phyloP scores from a whole-genome alignment of 2,113 vertebrate species.

The Anser brachyrhynchus region DNA sequence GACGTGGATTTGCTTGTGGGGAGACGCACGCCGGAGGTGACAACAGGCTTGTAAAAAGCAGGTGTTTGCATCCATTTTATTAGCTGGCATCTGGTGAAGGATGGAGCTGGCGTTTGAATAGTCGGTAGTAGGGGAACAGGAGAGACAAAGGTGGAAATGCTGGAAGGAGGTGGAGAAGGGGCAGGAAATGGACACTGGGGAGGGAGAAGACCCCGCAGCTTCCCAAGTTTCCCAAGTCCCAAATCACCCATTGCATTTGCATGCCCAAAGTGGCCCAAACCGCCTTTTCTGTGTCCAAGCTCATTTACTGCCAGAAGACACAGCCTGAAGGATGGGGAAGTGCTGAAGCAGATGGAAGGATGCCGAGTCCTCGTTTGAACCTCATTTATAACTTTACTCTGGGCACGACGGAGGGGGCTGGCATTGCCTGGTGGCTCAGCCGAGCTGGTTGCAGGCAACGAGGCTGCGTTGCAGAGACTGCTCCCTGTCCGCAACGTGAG shows the following conservation, averaged over 20 bases:
- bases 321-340: neutral
- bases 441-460: neutral
- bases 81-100: neutral
- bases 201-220: fast-evolving
- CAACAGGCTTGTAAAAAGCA: neutral
- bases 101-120: neutral
- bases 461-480: neutral
- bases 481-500: neutral
- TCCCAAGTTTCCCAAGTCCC: fast-evolving
- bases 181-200: fast-evolving
- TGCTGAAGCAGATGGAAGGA: neutral
- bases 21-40: fast-evolving
- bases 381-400: neutral
- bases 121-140: fast-evolving
- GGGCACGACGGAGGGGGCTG: neutral
- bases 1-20: fast-evolving
- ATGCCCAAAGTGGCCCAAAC: neutral
- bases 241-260: neutral
- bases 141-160: neutral
- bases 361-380: neutral
- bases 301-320: neutral
- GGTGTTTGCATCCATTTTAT: neutral
- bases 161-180: neutral
- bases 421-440: neutral
- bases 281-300: neutral